Conservation (phyloP, 1,140 invertebrate genomes). For the Drosophila lini region DNA sequence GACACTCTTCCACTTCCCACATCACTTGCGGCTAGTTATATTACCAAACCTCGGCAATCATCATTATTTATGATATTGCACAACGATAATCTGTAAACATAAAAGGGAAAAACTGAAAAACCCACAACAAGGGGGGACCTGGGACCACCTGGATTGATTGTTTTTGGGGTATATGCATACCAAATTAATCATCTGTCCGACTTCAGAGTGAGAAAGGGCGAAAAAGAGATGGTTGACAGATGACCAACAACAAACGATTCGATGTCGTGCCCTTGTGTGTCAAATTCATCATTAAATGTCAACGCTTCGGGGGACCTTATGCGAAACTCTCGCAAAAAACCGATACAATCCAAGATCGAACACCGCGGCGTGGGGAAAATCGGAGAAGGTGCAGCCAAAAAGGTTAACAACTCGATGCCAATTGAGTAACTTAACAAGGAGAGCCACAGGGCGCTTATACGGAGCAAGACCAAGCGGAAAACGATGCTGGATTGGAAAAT, state of each 20-base stretch:
- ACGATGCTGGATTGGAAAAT: slow-evolving; percentile 5
- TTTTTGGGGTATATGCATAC: slow-evolving; percentile 37
- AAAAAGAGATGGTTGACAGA: slow-evolving; percentile 37
- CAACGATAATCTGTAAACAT: slow-evolving; percentile 53
- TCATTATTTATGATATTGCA: slow-evolving; percentile 74
- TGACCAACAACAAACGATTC: slow-evolving; percentile 52
- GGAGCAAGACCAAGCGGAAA: slow-evolving; percentile 36
- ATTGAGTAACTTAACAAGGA: slow-evolving; percentile 73
- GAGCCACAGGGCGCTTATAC: slow-evolving; percentile 45
- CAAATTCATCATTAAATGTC: slow-evolving; percentile 84
- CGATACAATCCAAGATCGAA: slow-evolving; percentile 21
- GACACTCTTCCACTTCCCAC: slow-evolving; percentile 19
- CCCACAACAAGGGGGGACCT: slow-evolving; percentile 14
- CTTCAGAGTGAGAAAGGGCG: slow-evolving; percentile 13
- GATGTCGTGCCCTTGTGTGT: slow-evolving; percentile 82
- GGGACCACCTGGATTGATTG: slow-evolving; percentile 73
- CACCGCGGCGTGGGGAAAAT: slow-evolving; percentile 36
- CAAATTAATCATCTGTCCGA: slow-evolving; percentile 71
- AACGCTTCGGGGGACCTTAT: slow-evolving; percentile 73
- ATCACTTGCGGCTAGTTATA: slow-evolving; percentile 41
- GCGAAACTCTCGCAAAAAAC: slow-evolving; percentile 56
- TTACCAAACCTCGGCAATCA: slow-evolving; percentile 60
- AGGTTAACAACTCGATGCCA: slow-evolving; percentile 78
- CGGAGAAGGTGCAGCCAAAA: slow-evolving; percentile 54
- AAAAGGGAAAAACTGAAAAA: slow-evolving; percentile 19